Evolutionary conservation across 2,888 invertebrate species (phyloP), one percentile per base, ranked within the genome.

Genomic region (Lomographa bimaculata): DNA sequence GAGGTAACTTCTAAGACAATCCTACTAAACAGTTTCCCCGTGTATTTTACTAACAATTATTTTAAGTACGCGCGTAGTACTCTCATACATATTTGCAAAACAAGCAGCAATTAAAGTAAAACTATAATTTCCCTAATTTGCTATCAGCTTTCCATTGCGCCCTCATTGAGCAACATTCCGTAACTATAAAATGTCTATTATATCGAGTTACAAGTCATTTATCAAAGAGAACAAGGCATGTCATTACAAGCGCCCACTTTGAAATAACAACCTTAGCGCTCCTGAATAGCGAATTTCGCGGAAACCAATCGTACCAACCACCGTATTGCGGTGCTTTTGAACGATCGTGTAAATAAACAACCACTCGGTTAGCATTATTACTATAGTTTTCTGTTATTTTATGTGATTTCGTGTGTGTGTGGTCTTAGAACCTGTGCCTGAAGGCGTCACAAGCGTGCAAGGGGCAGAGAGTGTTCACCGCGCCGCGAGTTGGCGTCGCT

Each of bases 401-500:
- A 64, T 56, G 61, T 64, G 60, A 63, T 64, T 64, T 60, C 59
- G 54, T 57, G 30, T 62, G 57, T 74, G 73, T 80, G 72, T 82
- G 73, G 96, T 97, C 83, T 95, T 96, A 97, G 90, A 97, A 97
- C 82, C 90, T 97, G 50, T 97, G 97, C 79, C 90, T 97, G 66
- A 96, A 96, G 84, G 93, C 95, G 39, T 93, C 93, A 52, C 96
- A 96, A 67, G 96, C 97, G 27, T 97, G 97, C 86, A 96, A 96
- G 79, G 94, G 94, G 20, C 94, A 93, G 59, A 91, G 96, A 34
- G 87, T 92, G 37, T 97, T 94, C 89, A 93, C 94, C 52, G 92
- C 93, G 42, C 96, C 97, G 4, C 92, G 96, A 56, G 93, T 97
- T 58, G 97, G 97, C 24, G 96, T 97, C 4, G 95, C 97, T 1